Evolutionary conservation across 2,888 invertebrate genomes (phyloP).

Genomic region (Trichogramma dendrolimi): DNA sequence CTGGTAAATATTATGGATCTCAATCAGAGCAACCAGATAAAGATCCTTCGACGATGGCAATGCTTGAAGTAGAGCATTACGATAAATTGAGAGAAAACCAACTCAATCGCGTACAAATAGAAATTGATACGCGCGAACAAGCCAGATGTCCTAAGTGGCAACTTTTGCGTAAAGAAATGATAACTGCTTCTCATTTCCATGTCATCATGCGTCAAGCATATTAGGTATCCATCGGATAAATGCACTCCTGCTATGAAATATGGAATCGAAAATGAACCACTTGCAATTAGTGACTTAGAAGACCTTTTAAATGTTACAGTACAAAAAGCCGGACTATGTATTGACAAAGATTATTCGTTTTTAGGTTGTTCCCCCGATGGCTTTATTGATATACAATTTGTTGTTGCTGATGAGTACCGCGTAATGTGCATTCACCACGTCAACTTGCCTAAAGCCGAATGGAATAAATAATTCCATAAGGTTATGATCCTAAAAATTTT

Average conservation of each 20-base stretch:
- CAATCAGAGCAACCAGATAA: constrained; percentile 20
- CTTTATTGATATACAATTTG: constrained; percentile 26
- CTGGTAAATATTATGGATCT: too few species aligned
- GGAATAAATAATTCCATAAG: neutral
- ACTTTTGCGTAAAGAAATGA: constrained; percentile 19
- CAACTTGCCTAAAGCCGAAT: neutral
- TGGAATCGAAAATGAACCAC: constrained; percentile 27
- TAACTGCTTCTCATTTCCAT: constrained; percentile 32
- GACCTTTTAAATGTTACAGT: constrained; percentile 16
- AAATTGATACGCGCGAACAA: constrained; percentile 25
- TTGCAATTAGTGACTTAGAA: constrained; percentile 14
- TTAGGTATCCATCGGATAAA: constrained; percentile 20
- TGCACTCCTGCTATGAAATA: constrained; percentile 11
- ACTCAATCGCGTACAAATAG: constrained; percentile 21
- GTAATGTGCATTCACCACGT: neutral
- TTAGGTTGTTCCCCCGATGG: constrained; percentile 29
- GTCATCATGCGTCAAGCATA: constrained; percentile 23
- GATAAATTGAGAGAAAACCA: constrained; percentile 21
- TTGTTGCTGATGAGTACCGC: constrained; percentile 19
- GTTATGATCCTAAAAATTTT: constrained; percentile 24
- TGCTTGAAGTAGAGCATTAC: constrained; percentile 17
- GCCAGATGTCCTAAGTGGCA: constrained; percentile 20
- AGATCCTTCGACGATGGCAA: constrained; percentile 1
- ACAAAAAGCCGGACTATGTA: constrained; percentile 15
- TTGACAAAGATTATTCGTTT: constrained; percentile 17